Percentiles rank a stretch among this genome's conserved stretches.
These are phyloP conservation scores for Megaceryle alcyon DNA, from an alignment of 2,797 vertebrate genomes.

Conservation along the genomic window DNA sequence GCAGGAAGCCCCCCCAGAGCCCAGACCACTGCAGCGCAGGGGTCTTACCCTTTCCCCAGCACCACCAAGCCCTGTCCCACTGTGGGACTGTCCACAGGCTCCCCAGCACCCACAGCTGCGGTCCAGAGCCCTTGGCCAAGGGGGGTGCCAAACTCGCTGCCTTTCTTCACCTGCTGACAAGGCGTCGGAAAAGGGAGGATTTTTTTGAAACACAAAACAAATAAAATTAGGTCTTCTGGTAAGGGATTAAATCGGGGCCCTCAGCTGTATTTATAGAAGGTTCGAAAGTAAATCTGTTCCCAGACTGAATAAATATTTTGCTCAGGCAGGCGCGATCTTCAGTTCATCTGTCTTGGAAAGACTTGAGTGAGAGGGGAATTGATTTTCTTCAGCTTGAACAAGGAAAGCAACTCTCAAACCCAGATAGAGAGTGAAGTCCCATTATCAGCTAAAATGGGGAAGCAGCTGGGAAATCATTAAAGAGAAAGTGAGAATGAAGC, in stretches of 20 bases:
- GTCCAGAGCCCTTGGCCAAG: accelerated
- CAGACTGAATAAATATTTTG: constrained; percentile 69
- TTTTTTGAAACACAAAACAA: neutral
- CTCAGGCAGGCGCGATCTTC: constrained; percentile 56
- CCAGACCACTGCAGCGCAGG: accelerated
- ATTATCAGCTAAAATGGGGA: constrained; percentile 29
- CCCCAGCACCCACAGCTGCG: accelerated
- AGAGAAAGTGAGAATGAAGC: neutral
- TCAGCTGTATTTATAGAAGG: constrained; percentile 64
- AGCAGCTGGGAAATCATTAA: constrained; percentile 44
- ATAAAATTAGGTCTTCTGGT: constrained; percentile 48
- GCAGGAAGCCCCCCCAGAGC: neutral
- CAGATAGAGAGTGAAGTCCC: constrained; percentile 12
- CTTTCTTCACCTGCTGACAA: neutral
- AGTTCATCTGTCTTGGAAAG: constrained; percentile 61
- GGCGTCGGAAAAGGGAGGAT: neutral
- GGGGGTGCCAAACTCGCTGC: neutral
- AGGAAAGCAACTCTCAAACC: constrained; percentile 16
- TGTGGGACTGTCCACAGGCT: neutral
- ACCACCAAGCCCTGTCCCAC: neutral
- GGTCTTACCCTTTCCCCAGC: neutral
- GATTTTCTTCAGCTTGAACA: constrained; percentile 55
- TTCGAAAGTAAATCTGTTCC: constrained; percentile 63
- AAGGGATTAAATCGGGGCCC: constrained; percentile 39
- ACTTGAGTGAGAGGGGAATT: constrained; percentile 57